These are phyloP conservation scores for Gymnobelideus leadbeateri DNA, from an alignment of 2,113 vertebrate genomes.

Conservation along the genomic window DNA sequence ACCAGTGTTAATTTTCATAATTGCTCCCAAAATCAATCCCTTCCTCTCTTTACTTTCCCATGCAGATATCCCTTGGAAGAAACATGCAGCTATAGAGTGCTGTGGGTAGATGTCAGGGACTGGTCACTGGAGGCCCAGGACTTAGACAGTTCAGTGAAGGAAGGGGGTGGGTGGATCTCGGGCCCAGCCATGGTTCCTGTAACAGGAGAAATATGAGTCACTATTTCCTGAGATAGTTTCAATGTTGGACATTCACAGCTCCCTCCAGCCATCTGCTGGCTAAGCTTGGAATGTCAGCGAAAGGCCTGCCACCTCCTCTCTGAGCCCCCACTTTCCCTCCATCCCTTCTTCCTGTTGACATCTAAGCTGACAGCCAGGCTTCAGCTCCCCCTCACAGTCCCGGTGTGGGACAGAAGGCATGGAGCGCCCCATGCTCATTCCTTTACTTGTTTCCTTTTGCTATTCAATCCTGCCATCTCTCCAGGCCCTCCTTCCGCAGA, in stretches of 20 bases:
- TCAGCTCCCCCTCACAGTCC: not conserved
- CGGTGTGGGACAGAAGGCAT: not conserved
- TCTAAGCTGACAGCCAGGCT: accelerated
- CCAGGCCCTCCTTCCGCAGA: not conserved
- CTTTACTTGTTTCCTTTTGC: not conserved
- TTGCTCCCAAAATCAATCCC: not conserved
- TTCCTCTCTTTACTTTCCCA: not conserved
- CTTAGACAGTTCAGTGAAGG: not conserved
- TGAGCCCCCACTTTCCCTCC: not conserved
- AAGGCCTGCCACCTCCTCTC: not conserved
- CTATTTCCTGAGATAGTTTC: not conserved
- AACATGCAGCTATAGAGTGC: not conserved
- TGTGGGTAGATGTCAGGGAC: not conserved
- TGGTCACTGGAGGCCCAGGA: not conserved
- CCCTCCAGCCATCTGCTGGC: slow-evolving; percentile 5
- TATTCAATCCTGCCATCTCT: not conserved
- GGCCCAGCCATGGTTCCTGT: not conserved
- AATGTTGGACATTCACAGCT: not conserved
- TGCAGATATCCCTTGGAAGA: not conserved
- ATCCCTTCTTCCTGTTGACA: not conserved
- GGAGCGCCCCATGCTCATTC: not conserved
- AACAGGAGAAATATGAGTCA: not conserved
- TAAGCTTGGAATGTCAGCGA: not conserved
- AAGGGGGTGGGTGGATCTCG: not conserved
- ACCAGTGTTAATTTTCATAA: not conserved